These are phyloP conservation scores for Oxygymnocypris stewartii DNA, from an alignment of 2,113 vertebrate genomes.

Conservation along the genomic window DNA sequence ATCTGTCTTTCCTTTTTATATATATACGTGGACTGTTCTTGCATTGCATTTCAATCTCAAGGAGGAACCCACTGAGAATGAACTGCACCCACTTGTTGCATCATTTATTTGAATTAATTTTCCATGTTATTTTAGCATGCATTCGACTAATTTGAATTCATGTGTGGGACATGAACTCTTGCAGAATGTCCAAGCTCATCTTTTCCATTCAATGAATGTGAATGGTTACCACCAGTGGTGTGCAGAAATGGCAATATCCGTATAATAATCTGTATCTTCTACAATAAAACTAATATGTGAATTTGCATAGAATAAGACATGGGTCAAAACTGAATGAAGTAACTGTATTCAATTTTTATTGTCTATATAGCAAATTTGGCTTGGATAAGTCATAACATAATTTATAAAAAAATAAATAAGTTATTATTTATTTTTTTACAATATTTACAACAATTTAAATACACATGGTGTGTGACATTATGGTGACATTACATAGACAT, in stretches of 20 bases:
- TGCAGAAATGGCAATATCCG: neutral
- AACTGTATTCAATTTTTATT: neutral
- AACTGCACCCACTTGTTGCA: neutral
- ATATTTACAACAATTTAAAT: no score
- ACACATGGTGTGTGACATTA: no score
- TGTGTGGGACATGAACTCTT: neutral
- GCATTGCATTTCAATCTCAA: neutral
- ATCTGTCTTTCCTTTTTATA: slow-evolving; percentile 11
- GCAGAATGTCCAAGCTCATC: neutral
- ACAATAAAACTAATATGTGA: neutral
- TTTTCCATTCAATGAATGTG: neutral
- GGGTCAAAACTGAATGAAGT: neutral
- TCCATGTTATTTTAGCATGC: neutral
- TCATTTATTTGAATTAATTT: neutral
- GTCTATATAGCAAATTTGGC: neutral
- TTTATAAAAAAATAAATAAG: no score
- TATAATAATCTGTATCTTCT: neutral
- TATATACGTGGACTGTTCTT: neutral
- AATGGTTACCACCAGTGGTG: neutral
- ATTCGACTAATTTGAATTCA: neutral
- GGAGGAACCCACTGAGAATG: neutral
- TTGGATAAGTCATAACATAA: no score
- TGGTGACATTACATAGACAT: no score
- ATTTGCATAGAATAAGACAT: neutral
- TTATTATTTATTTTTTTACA: no score